A percentile compares a stretch with the other conserved stretches of the same genome.
phyloP scores from a whole-genome alignment of 2,888 invertebrate genomes.

The Tenthredo scrophulariae region DNA sequence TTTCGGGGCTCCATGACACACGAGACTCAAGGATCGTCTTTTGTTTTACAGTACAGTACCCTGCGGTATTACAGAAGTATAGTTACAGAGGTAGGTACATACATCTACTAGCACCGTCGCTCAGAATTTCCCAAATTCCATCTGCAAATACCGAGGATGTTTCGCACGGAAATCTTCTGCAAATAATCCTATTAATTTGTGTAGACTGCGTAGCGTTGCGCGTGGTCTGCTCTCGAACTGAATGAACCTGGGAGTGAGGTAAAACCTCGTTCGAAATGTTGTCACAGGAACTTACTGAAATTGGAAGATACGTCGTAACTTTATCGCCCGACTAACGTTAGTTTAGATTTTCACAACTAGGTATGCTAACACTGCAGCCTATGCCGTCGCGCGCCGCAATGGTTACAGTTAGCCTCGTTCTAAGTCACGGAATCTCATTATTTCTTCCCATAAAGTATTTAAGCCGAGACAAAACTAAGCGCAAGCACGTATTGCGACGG shows the following conservation, averaged over 20 bases:
- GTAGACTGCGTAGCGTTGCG: neutral
- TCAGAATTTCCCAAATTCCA: slow-evolving; percentile 35
- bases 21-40: slow-evolving; percentile 32
- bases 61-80: neutral
- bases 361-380: neutral
- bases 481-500: neutral
- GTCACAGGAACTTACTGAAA: slow-evolving; percentile 16
- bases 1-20: slow-evolving; percentile 10
- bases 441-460: slow-evolving; percentile 9
- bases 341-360: slow-evolving; percentile 22
- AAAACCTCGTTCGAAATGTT: neutral
- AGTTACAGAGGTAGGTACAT: neutral
- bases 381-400: neutral
- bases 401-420: slow-evolving; percentile 36
- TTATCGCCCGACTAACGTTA: neutral
- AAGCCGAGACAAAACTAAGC: slow-evolving; percentile 36
- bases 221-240: neutral
- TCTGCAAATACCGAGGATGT: slow-evolving; percentile 2
- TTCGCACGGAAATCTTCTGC: neutral
- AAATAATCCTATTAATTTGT: slow-evolving; percentile 40
- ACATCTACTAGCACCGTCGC: neutral
- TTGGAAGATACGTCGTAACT: neutral
- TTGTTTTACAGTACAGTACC: neutral
- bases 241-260: neutral
- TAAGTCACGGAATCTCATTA: slow-evolving; percentile 46